These are phyloP conservation scores for Cerceris rybyensis DNA, from an alignment of 2,888 invertebrate species.

Conservation along the genomic window DNA sequence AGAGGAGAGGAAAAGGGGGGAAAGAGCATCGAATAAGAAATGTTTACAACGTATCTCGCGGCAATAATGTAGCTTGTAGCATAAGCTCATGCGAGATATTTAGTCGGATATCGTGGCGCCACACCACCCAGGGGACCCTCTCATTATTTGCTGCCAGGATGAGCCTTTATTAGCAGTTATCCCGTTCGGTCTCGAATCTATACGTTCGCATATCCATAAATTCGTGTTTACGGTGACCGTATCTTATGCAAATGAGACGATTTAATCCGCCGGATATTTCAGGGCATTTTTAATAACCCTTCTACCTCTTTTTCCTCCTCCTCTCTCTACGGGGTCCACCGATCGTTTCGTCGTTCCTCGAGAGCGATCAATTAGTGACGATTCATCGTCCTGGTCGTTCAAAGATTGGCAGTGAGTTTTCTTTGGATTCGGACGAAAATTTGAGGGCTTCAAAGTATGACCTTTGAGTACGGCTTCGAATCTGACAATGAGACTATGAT, in stretches of 20 bases:
- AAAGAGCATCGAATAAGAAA: constrained; percentile 36
- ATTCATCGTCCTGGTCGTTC: constrained; percentile 52
- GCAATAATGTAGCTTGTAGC: constrained; percentile 76
- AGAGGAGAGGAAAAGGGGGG: neutral
- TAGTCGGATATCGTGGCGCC: constrained; percentile 76
- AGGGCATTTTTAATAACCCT: constrained; percentile 79
- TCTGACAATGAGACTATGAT: too few relatives aligned
- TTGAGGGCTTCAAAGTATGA: neutral
- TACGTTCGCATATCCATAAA: constrained; percentile 80
- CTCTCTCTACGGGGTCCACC: constrained; percentile 44
- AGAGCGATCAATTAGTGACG: constrained; percentile 64
- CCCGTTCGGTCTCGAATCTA: constrained; percentile 80
- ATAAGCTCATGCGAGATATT: constrained; percentile 75
- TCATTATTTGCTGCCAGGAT: constrained; percentile 79
- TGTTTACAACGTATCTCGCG: constrained; percentile 75
- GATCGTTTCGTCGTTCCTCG: constrained; percentile 52
- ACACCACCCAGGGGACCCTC: constrained; percentile 79
- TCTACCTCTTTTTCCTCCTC: constrained; percentile 24
- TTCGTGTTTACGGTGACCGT: constrained; percentile 79
- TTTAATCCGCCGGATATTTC: constrained; percentile 79
- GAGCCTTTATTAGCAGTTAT: constrained; percentile 81
- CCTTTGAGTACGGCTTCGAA: too few relatives aligned
- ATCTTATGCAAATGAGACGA: constrained; percentile 81
- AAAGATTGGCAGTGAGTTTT: constrained; percentile 38
- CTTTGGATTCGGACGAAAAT: constrained; percentile 14